phyloP scores from a whole-genome alignment of 2,797 vertebrate genomes.

The Triplophysa bombifrons region DNA sequence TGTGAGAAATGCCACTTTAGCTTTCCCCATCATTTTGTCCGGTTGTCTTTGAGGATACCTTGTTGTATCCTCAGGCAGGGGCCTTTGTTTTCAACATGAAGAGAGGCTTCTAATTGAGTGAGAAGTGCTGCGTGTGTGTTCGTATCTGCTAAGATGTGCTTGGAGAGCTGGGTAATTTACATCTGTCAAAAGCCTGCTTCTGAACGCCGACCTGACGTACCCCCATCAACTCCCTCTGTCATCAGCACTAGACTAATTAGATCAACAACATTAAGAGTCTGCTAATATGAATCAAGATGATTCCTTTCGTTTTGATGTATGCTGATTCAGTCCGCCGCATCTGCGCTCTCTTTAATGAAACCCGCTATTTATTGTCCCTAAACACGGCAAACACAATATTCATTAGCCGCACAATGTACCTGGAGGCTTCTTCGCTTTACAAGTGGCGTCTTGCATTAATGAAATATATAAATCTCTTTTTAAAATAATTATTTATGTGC shows the following conservation, averaged over 20 bases:
- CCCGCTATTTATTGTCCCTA: conserved; percentile 38
- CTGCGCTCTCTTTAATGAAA: conserved; percentile 58
- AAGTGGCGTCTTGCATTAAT: conserved; percentile 44
- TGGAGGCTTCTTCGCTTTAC: conserved; percentile 62
- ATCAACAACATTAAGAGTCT: conserved; percentile 56
- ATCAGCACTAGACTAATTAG: conserved; percentile 54
- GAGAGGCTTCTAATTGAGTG: conserved; percentile 37
- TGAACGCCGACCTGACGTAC: conserved; percentile 50
- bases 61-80: conserved; percentile 21
- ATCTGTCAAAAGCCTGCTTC: conserved; percentile 53
- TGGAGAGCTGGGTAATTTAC: conserved; percentile 50
- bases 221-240: conserved; percentile 51
- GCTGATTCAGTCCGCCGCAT: conserved; percentile 50
- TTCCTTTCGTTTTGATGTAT: conserved; percentile 60
- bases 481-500: conserved; percentile 25
- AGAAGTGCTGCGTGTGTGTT: conserved; percentile 41
- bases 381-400: conserved; percentile 54
- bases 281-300: conserved; percentile 63
- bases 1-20: background rate
- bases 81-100: conserved; percentile 27
- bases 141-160: conserved; percentile 26
- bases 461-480: conserved; percentile 26
- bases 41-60: conserved; percentile 28
- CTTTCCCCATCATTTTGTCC: conserved; percentile 21
- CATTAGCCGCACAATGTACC: conserved; percentile 66